Evolutionary conservation across 2,113 vertebrate species (phyloP), one percentile per base, ranked within the genome.

Genomic region (Otis tarda): DNA sequence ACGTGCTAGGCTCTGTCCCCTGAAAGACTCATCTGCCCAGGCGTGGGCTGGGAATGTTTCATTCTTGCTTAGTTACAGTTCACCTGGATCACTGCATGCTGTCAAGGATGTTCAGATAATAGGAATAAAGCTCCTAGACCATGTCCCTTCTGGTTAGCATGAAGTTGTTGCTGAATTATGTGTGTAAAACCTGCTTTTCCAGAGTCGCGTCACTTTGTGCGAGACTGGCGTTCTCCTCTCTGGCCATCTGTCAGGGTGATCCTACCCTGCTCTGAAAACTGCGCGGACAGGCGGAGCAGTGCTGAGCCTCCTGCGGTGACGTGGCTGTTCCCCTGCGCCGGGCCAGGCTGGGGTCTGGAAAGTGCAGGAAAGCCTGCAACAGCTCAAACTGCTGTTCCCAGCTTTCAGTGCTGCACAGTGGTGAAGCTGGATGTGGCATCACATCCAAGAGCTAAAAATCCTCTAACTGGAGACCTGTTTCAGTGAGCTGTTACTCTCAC

Each of bases 251-350:
- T 50, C 35, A 21, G 52, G 43, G 28, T 77, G 57, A 57, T 27
- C 57, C 64, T 33, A 20, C 23, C 23, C 19, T 57, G 31, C 31
- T 57, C 65, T 78, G 39, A 31, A 56, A 64, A 35, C 88, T 23
- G 14, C 20, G 7, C 61, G 11, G 20, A n/a, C 10, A 1, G 7
- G 37, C 25, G 25, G 8, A 41, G 37, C 28, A 14, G 60, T 14
- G 35, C 71, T 65, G 43, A 64, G 65, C 33, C 33, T 65, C 15
- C 43, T n/a, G 33, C 0, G 0, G 20, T 65, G 8, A 17, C 0
- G 4, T 19, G 37, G 22, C 65, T 37, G 25, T 19, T 50, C 45
- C 73, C 63, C 59, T 35, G 73, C 25, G 9, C 57, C 25, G 21
- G n/a, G 71, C 25, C 14, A 27, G 30, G 35, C 43, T 69, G 65